Evolutionary conservation across 2,113 vertebrate genomes (phyloP).

Genomic region (Callionymus lyra): DNA sequence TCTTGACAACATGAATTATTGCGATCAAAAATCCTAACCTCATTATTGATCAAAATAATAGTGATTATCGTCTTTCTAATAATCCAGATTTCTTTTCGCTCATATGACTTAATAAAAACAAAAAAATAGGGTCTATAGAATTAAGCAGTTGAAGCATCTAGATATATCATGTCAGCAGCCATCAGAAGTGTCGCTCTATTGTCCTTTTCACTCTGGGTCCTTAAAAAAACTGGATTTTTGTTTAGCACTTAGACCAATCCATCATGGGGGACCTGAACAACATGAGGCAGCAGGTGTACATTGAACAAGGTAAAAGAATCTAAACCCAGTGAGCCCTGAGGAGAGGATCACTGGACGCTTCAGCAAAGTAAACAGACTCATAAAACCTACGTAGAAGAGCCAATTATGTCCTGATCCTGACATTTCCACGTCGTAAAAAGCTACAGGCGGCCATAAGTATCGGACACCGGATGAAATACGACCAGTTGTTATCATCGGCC

Average conservation of each 20-base stretch:
- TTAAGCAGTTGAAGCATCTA: too few relatives aligned
- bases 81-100: too few relatives aligned
- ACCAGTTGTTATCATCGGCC: constrained; percentile 77
- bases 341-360: constrained; percentile 41
- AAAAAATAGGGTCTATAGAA: too few relatives aligned
- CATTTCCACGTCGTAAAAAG: constrained; percentile 69
- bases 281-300: not conserved
- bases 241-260: constrained; percentile 22
- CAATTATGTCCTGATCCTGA: constrained; percentile 79
- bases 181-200: constrained; percentile 39
- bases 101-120: too few relatives aligned
- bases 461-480: constrained; percentile 73
- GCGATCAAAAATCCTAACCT: too few relatives aligned
- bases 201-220: not conserved
- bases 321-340: constrained; percentile 31
- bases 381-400: constrained; percentile 71
- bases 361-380: constrained; percentile 72
- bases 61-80: too few relatives aligned
- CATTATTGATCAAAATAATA: too few relatives aligned
- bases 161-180: too few relatives aligned
- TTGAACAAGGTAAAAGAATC: constrained; percentile 22
- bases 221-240: too few relatives aligned
- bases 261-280: constrained; percentile 15
- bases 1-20: too few relatives aligned
- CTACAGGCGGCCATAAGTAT: constrained; percentile 62